Base-by-base conservation (phyloP, 2,888 invertebrate species). In the Lithophane ornitopus region DNA sequence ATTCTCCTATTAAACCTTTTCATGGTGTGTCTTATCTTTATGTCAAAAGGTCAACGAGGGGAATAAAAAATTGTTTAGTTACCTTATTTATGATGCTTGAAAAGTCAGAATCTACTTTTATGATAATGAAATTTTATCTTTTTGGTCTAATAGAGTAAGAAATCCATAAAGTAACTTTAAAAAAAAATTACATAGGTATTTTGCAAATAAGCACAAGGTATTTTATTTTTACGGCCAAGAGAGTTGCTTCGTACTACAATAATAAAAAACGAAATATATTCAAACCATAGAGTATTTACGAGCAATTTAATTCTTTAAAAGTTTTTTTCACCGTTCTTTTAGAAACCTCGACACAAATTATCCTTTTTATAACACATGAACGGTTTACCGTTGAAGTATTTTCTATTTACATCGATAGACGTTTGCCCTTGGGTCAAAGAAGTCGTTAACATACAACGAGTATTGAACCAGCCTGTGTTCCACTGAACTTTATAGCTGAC, bases 371-470 rank as follows among this genome's bases (percentile, higher is more conserved):
- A 59, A 74, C 61, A 84, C 59, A 69, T 75, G 61, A 70, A 67
- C 61, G 74, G 74, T 61, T 39, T n/a, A 52, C 2, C 3, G 46
- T 41, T 59, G 52, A 85, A 85, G 61, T 85, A 70, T 82, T 77
- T 85, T 82, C 61, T 77, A 76, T 76, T 82, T 72, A 77, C 82
- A 70, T 72, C 61, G 59, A 82, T 59, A 73, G 56, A 58, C 56
- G 16, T 82, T 77, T 70, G 82, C 66, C 82, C 85, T 85, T 82
- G 85, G 82, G 82, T 85, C 84, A 80, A 74, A 70, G 70, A 74
- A 74, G 84, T 84, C 84, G 73, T 84, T 84, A 82, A 86, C 75
- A 83, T 63, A 85, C 69, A 61, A 70, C 82, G 71, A 85, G 69
- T 82, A 77, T 78, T 69, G 70, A 78, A 78, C 74, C 71, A 76